Evolutionary conservation across 2,888 invertebrate genomes (phyloP).

Genomic region (Megalurothrips usitatus): DNA sequence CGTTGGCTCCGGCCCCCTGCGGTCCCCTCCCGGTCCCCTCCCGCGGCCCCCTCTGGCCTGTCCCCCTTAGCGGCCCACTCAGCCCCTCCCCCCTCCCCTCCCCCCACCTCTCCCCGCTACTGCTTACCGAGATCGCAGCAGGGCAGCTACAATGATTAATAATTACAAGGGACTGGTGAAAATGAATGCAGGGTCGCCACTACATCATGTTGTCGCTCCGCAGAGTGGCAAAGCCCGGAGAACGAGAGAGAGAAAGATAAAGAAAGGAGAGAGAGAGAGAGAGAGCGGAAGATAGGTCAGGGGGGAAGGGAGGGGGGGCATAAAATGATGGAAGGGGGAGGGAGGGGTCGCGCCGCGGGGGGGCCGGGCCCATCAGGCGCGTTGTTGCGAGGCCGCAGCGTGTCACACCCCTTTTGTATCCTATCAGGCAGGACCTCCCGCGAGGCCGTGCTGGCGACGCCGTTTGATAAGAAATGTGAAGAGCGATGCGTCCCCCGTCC

Average conservation of each 20-base stretch:
- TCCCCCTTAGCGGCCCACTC: background rate
- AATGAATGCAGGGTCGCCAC: background rate
- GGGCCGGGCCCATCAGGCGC: background rate
- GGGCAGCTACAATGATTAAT: slow-evolving; percentile 15
- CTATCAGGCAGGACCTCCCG: slow-evolving; percentile 11
- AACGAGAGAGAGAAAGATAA: background rate
- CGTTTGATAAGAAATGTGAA: slow-evolving; percentile 14
- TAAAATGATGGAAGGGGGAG: background rate
- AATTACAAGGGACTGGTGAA: slow-evolving; percentile 14
- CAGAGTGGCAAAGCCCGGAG: background rate
- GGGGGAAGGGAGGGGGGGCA: background rate
- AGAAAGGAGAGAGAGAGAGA: background rate
- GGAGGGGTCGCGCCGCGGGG: background rate
- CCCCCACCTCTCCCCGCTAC: background rate
- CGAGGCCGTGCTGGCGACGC: background rate
- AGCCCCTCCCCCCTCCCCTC: background rate
- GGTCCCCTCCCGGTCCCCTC: background rate
- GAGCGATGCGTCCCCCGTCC: background rate
- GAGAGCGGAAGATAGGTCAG: background rate
- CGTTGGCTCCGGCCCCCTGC: too few relatives aligned
- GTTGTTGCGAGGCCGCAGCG: background rate
- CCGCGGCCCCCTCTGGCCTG: too few relatives aligned
- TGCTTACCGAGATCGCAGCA: background rate
- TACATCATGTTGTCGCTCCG: background rate
- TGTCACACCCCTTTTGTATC: slow-evolving; percentile 22